Conservation (phyloP, 2,797 vertebrate species). For the Thalassophryne amazonica region DNA sequence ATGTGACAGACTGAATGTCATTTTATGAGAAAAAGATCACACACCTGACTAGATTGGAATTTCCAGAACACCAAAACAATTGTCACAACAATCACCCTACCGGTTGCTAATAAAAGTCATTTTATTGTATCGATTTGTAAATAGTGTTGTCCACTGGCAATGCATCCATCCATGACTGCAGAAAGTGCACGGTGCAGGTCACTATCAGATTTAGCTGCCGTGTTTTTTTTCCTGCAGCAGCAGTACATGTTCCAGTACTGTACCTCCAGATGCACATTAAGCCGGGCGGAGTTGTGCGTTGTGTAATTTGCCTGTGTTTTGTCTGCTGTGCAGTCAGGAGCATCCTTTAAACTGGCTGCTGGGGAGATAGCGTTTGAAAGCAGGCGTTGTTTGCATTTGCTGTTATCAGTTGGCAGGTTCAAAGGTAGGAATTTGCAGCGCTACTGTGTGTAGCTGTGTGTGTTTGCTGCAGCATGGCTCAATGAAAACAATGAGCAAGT, state of each 20-base stretch:
- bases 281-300: slow-evolving; percentile 26
- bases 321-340: slow-evolving; percentile 62
- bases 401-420: slow-evolving; percentile 62
- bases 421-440: slow-evolving; percentile 66
- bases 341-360: slow-evolving; percentile 47
- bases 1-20: too few species aligned
- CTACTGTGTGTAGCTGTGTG: not conserved
- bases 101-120: too few species aligned
- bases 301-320: slow-evolving; percentile 53
- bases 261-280: slow-evolving; percentile 32
- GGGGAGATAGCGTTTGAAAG: slow-evolving; percentile 41
- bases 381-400: slow-evolving; percentile 64
- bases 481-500: slow-evolving; percentile 5
- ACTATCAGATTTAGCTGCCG: not conserved
- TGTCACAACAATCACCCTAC: too few species aligned
- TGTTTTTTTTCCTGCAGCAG: slow-evolving; percentile 4
- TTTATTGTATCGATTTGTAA: too few species aligned
- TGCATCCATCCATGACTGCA: too few species aligned
- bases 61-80: too few species aligned
- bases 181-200: slow-evolving; percentile 1
- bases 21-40: too few species aligned
- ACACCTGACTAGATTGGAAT: too few species aligned
- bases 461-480: slow-evolving; percentile 23
- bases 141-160: too few species aligned
- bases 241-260: not conserved